Conservation (phyloP, 2,113 vertebrate genomes). For the Gymnorhina tibicen region DNA sequence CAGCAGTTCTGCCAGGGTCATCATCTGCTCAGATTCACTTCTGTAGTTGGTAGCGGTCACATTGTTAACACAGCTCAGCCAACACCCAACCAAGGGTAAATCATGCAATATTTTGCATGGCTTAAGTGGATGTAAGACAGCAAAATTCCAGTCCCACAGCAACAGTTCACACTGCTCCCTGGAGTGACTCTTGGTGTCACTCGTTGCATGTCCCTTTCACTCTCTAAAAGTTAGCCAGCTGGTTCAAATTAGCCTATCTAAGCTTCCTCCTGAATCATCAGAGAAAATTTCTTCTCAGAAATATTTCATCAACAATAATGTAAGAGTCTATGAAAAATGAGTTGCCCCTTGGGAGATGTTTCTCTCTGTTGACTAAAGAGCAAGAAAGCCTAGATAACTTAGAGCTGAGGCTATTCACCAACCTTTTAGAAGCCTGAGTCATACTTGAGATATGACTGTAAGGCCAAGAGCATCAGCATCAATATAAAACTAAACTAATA, state of each 20-base stretch:
- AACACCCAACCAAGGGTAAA: neutral
- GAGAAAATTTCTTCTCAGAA: neutral
- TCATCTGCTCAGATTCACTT: neutral
- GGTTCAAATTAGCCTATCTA: neutral
- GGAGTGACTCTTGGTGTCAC: neutral
- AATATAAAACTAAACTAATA: neutral
- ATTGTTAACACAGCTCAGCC: neutral
- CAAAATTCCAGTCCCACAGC: neutral
- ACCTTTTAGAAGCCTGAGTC: neutral
- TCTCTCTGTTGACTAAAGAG: neutral
- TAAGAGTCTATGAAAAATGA: neutral
- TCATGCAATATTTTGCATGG: neutral
- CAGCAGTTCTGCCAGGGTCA: neutral
- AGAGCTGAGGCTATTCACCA: neutral
- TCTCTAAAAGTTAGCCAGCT: neutral
- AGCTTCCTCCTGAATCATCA: neutral
- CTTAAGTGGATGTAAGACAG: neutral
- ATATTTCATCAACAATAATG: neutral
- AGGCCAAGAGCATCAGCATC: neutral
- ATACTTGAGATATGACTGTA: neutral
- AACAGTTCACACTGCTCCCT: neutral
- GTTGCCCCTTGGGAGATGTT: neutral
- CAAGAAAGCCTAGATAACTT: neutral
- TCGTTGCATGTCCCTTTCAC: fast-evolving
- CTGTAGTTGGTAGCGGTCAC: neutral